Percentiles rank a stretch among this genome's conserved stretches.
phyloP scores from a whole-genome alignment of 2,113 vertebrate genomes.

The Odocoileus hemionus region DNA sequence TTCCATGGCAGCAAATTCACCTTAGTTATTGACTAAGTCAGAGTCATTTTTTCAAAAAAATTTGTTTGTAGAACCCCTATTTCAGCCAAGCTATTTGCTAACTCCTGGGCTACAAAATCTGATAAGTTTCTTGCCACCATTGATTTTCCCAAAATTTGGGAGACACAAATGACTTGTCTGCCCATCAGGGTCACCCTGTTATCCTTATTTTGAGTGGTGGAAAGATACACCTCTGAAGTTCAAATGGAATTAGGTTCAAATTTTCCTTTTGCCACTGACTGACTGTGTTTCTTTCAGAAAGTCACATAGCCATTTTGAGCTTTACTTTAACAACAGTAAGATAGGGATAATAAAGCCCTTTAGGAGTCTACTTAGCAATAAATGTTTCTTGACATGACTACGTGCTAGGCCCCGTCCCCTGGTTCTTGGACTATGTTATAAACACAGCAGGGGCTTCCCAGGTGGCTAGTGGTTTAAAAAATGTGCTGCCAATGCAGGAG shows the following conservation, averaged over 20 bases:
- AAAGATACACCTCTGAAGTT: neutral
- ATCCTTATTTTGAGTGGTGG: neutral
- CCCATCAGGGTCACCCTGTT: neutral
- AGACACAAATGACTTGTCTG: constrained; percentile 17
- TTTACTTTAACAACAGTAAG: neutral
- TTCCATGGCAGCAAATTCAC: neutral
- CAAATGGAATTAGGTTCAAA: neutral
- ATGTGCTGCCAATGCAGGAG: neutral
- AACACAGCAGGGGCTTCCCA: neutral
- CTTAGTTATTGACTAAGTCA: constrained; percentile 5
- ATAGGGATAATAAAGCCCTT: neutral
- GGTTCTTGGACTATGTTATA: neutral
- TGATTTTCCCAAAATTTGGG: neutral
- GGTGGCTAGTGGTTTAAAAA: neutral
- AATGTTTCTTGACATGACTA: neutral
- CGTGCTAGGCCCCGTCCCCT: neutral
- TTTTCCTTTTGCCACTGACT: neutral
- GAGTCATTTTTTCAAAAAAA: constrained; percentile 10
- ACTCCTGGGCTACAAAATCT: neutral
- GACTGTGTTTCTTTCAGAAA: neutral
- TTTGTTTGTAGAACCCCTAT: neutral
- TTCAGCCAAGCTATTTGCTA: neutral
- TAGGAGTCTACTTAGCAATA: neutral
- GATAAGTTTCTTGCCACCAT: neutral
- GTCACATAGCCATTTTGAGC: neutral